Evolutionary conservation across 2,113 vertebrate genomes (phyloP), one percentile per base, ranked within the genome.

Genomic region (Psettodes erumei): DNA sequence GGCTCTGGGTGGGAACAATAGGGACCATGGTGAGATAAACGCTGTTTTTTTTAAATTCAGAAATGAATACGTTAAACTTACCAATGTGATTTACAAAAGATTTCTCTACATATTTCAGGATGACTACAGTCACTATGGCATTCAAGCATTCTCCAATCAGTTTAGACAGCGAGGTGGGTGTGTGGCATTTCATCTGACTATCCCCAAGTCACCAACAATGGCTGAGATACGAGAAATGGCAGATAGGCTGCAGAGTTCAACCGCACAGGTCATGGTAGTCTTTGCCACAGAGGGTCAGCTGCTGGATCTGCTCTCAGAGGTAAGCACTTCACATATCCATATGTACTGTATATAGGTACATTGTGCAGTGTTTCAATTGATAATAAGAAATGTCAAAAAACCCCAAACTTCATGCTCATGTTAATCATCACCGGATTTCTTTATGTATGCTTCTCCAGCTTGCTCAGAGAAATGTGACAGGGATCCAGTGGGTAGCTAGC

Each of bases 111-210:
- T 23, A 13, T 84, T 77, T 47, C 28, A 94, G 75, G 93, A 94
- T 51, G 94, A 94, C 71, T 95, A 94, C 65, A 94, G 94, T 71
- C 90, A 48, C 1, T 93, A 94, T 45, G 94, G 93, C 3, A 94
- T 95, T 68, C 93, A 94, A 73, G 86, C 89, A 7, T 94, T 95
- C 59, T 83, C 90, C 5, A 72, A 82, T 58, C 90, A 92, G 79
- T 85, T 94, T 25, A 69, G 48, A 53, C 67, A 81, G 64, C 65
- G 66, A 53, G 92, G 93, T 15, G 92, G 91, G 0, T 95, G 94
- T 47, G 48, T 94, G 21, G 90, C 86, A 45, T 91, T 83, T 79
- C 88, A 87, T 47, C 73, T 64, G 40, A 92, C 87, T 8, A 89
- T 95, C 77, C 92, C 93, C 6, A 85, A 90, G 72, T 74, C 79